Base-by-base conservation (phyloP, 2,797 vertebrate species). In the Menidia menidia region DNA sequence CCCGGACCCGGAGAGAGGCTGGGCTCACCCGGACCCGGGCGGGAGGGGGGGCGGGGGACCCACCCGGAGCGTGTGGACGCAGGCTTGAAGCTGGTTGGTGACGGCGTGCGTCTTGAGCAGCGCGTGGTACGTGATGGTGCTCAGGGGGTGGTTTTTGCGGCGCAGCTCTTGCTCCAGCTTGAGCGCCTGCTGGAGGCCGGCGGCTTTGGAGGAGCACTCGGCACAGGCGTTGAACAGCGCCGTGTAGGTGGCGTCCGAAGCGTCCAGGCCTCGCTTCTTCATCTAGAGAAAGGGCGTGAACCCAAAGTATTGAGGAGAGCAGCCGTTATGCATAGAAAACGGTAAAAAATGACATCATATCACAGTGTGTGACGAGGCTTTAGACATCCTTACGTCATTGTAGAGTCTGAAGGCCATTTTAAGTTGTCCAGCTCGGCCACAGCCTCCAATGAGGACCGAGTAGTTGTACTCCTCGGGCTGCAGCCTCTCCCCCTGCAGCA, bases 181-280 rank as follows among this genome's bases (percentile, higher is more conserved):
- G 77, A 97, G 68, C 0, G 97, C 97, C 0, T 93, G 93, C 74
- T 96, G 94, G 43, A 98, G 93, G 0, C 96, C 97, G 0, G 93
- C 92, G 19, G 94, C 91, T 53, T 96, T 97, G 86, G 92, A 96
- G 0, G 94, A 95, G 0, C 96, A 94, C 83, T 97, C 93, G 0
- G 97, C 96, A 3, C 98, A 99, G 73, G 96, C 96, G 0, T 99
- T 99, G 90, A 99, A 99, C 74, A 99, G 91, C 0, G 97, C 96
- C 0, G 98, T 99, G 80, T 97, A 99, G 0, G 97, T 98, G 14
- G 97, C 95, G 0, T 95, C 95, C 0, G 91, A 89, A 0, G 96
- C 93, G 2, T 76, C 67, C 2, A 99, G 86, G 39, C 88, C 95
- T 75, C 96, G 91, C 71, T 99, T 99, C 75, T 99, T 99, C 97